Percentiles rank a stretch among this genome's conserved stretches.
These are phyloP conservation scores for Hemaris fuciformis DNA, from an alignment of 2,888 invertebrate genomes.

Conservation along the genomic window DNA sequence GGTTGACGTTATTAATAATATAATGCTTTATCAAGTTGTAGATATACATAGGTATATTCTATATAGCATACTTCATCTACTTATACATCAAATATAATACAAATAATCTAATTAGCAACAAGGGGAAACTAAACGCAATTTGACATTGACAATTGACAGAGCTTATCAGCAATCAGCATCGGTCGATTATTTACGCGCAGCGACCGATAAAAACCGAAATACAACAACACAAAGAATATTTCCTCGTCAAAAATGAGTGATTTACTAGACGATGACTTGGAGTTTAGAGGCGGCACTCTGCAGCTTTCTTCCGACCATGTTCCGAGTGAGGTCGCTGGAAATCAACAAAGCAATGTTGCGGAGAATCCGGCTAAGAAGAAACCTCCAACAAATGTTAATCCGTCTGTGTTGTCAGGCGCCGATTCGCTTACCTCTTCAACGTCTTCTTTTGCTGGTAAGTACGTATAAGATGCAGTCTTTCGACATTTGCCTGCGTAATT, in stretches of 20 bases:
- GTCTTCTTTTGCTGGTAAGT: slow-evolving; percentile 67
- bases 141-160: slow-evolving; percentile 32
- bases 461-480: background rate
- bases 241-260: slow-evolving; percentile 72
- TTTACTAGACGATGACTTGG: slow-evolving; percentile 79
- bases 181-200: slow-evolving; percentile 63
- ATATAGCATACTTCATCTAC: background rate
- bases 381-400: slow-evolving; percentile 50
- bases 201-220: slow-evolving; percentile 17
- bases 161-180: slow-evolving; percentile 34
- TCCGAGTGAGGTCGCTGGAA: slow-evolving; percentile 40
- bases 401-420: slow-evolving; percentile 73
- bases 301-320: slow-evolving; percentile 62
- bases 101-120: background rate
- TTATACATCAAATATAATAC: background rate
- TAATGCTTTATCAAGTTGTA: no score
- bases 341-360: slow-evolving; percentile 40
- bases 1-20: no score
- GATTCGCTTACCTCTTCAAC: slow-evolving; percentile 72
- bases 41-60: no score
- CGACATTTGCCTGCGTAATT: background rate
- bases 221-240: slow-evolving; percentile 22
- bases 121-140: slow-evolving; percentile 21
- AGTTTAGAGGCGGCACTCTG: slow-evolving; percentile 80
- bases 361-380: slow-evolving; percentile 46